A percentile compares a stretch with the other conserved stretches of the same genome.
These are phyloP conservation scores for Trichechus manatus DNA, from an alignment of 2,113 vertebrate species.

Conservation along the genomic window DNA sequence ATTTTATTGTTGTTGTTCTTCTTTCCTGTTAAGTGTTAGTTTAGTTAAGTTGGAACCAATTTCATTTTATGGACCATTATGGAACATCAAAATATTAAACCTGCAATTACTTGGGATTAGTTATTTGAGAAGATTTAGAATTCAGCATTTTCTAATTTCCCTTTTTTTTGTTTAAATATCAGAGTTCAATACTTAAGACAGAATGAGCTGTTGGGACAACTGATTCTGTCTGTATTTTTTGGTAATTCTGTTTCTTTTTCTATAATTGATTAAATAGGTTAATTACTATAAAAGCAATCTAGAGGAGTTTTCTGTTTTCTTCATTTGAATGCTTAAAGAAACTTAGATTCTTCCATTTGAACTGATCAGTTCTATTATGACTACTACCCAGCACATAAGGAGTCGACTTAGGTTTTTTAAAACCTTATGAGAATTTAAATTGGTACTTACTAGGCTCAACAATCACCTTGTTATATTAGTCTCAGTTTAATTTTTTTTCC, in stretches of 20 bases:
- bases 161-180: background rate
- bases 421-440: slow-evolving; percentile 44
- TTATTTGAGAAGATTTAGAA: slow-evolving; percentile 33
- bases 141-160: slow-evolving; percentile 6
- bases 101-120: background rate
- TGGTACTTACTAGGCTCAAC: background rate
- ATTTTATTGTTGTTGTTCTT: slow-evolving; percentile 20
- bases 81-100: background rate
- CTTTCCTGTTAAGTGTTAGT: background rate
- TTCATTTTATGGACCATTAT: slow-evolving; percentile 6
- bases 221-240: slow-evolving; percentile 32
- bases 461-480: slow-evolving; percentile 33
- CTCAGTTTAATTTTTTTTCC: slow-evolving; percentile 57
- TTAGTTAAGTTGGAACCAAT: background rate
- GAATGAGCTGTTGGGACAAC: background rate
- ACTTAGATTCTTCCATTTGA: slow-evolving; percentile 36
- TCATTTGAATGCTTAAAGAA: slow-evolving; percentile 41
- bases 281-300: slow-evolving; percentile 26
- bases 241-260: slow-evolving; percentile 13
- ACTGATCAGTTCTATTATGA: background rate
- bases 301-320: background rate
- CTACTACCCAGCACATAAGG: background rate
- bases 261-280: slow-evolving; percentile 20
- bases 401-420: slow-evolving; percentile 53
- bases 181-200: background rate